Conservation (phyloP, 1,140 invertebrate species). For the Eriocheir sinensis region DNA sequence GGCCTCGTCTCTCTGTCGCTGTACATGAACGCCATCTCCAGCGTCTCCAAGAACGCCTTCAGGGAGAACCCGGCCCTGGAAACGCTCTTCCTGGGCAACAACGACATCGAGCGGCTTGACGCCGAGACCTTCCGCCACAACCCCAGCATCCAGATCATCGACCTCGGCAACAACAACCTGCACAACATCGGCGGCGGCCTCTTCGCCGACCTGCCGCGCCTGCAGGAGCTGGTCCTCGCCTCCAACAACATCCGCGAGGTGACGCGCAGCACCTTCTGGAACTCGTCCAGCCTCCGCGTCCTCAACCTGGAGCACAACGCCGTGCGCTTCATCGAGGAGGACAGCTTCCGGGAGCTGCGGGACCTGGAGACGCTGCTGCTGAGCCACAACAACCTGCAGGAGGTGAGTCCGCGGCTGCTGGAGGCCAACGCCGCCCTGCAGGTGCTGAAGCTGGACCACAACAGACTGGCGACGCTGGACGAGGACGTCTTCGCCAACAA, state of each 20-base stretch:
- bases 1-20: constrained; percentile 81
- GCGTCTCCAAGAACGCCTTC: constrained; percentile 80
- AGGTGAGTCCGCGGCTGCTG: constrained; percentile 89
- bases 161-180: constrained; percentile 83
- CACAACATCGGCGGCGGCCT: constrained; percentile 89
- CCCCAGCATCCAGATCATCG: constrained; percentile 80
- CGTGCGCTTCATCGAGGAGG: constrained; percentile 88
- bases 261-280: constrained; percentile 90
- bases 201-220: constrained; percentile 89
- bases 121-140: constrained; percentile 78
- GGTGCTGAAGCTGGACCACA: constrained; percentile 94
- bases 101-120: constrained; percentile 79
- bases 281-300: constrained; percentile 89
- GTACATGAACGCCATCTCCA: constrained; percentile 81
- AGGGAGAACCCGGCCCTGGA: constrained; percentile 80
- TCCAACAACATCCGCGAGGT: constrained; percentile 95
- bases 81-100: constrained; percentile 81
- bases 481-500: constrained; percentile 90
- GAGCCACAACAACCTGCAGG: constrained; percentile 92
- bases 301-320: constrained; percentile 95
- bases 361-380: constrained; percentile 92
- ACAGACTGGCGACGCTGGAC: constrained; percentile 91
- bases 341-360: constrained; percentile 87
- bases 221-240: constrained; percentile 92
- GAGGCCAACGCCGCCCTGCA: constrained; percentile 88